Percentiles rank a stretch among this genome's conserved stretches.
Conservation (phyloP, 2,797 vertebrate genomes). For the Astyanax mexicanus region DNA sequence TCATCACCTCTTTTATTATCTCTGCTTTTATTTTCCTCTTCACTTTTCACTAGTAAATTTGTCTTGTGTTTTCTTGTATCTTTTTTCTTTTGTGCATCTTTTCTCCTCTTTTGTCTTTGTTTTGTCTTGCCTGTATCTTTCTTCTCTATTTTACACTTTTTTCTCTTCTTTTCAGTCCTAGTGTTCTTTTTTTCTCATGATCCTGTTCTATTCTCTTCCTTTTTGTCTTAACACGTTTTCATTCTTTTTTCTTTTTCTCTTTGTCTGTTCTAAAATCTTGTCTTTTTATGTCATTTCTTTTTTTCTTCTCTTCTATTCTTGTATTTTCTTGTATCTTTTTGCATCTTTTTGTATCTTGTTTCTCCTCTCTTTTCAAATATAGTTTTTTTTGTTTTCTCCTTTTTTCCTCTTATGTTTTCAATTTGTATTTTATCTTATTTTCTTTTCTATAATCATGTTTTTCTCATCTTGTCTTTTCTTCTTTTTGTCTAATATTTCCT, state of each 20-base stretch:
- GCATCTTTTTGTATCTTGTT: not conserved
- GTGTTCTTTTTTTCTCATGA: constrained; percentile 23
- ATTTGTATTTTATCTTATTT: not conserved
- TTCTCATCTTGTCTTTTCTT: not conserved
- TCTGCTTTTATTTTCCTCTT: no score
- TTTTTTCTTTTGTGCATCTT: constrained; percentile 10
- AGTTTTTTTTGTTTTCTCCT: no score
- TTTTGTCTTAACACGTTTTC: not conserved
- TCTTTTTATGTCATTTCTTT: not conserved
- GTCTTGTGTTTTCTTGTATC: no score
- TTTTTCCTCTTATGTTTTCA: not conserved
- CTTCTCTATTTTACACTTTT: not conserved
- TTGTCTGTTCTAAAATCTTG: no score
- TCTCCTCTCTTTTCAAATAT: not conserved
- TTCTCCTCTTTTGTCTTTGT: not conserved
- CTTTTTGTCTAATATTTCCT: no score
- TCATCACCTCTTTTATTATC: not conserved
- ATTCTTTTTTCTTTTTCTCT: not conserved
- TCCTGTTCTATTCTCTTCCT: constrained; percentile 6
- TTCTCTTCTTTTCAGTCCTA: not conserved
- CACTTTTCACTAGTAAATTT: no score
- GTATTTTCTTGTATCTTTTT: constrained; percentile 3
- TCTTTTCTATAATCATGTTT: not conserved
- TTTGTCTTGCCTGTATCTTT: not conserved
- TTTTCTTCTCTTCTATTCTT: not conserved